These are phyloP conservation scores for Channallabes apus DNA, from an alignment of 2,797 vertebrate genomes.

Conservation along the genomic window DNA sequence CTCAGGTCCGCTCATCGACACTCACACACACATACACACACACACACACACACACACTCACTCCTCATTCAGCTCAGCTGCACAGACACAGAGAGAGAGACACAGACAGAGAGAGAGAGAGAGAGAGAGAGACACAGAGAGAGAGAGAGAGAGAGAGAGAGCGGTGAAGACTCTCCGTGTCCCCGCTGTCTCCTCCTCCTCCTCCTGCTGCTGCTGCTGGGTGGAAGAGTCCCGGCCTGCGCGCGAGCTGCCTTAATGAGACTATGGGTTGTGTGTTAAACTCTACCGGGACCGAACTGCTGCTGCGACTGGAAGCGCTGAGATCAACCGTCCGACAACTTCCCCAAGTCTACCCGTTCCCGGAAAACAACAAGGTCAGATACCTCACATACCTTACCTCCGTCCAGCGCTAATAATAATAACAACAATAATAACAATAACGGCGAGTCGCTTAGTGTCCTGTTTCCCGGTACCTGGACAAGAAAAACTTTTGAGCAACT, in stretches of 20 bases:
- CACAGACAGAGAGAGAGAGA: slow-evolving; percentile 73
- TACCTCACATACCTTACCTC: slow-evolving; percentile 32
- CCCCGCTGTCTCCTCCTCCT: slow-evolving; percentile 53
- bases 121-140: slow-evolving; percentile 73
- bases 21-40: slow-evolving; percentile 34
- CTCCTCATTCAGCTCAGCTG: slow-evolving; percentile 66
- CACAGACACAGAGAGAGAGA: slow-evolving; percentile 47
- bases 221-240: slow-evolving; percentile 54
- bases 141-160: slow-evolving; percentile 79
- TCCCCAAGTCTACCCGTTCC: slow-evolving; percentile 73
- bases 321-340: slow-evolving; percentile 75
- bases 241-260: slow-evolving; percentile 55
- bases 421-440: neutral
- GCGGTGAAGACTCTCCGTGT: slow-evolving; percentile 57
- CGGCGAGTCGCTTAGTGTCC: neutral
- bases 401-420: neutral
- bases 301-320: slow-evolving; percentile 80
- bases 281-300: slow-evolving; percentile 79
- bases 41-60: slow-evolving; percentile 17
- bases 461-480: neutral
- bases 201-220: no score
- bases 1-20: slow-evolving; percentile 56
- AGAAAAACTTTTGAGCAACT: slow-evolving; percentile 45
- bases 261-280: slow-evolving; percentile 82
- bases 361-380: slow-evolving; percentile 81